A percentile compares a stretch with the other conserved stretches of the same genome.
Conservation (phyloP, 2,888 invertebrate species). For the Platycnemis pennipes region DNA sequence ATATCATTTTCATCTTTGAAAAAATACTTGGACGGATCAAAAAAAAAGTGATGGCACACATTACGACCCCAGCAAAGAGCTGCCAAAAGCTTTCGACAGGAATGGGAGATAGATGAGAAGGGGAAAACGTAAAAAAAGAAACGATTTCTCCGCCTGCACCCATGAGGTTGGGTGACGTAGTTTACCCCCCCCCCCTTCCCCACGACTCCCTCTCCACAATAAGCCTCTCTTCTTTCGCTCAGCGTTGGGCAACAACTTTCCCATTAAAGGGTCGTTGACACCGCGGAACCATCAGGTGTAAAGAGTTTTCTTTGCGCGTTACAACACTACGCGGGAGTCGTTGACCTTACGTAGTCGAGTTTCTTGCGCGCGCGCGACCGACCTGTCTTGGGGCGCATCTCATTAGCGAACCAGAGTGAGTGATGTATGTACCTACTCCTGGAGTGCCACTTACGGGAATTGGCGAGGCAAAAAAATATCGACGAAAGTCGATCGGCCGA, state of each 20-base stretch:
- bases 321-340: constrained; percentile 45
- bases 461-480: background rate
- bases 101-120: background rate
- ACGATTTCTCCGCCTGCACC: background rate
- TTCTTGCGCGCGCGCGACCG: background rate
- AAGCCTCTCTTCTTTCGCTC: constrained; percentile 13
- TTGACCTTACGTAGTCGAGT: constrained; percentile 45
- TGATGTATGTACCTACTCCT: too few species aligned
- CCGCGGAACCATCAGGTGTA: constrained; percentile 53
- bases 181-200: background rate
- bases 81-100: background rate
- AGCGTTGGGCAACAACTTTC: constrained; percentile 63
- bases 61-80: background rate
- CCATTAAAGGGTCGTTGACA: constrained; percentile 63
- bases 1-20: too few species aligned
- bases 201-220: too few species aligned
- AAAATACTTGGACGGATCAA: too few species aligned
- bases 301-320: constrained; percentile 60
- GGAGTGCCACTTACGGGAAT: background rate
- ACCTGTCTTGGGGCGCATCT: background rate
- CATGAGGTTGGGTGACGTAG: constrained; percentile 20
- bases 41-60: background rate
- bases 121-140: background rate
- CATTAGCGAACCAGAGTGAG: background rate
- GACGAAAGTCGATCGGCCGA: background rate